Percentiles rank a stretch among this genome's conserved stretches.
phyloP scores from a whole-genome alignment of 2,888 invertebrate genomes.

The Papilio demoleus region DNA sequence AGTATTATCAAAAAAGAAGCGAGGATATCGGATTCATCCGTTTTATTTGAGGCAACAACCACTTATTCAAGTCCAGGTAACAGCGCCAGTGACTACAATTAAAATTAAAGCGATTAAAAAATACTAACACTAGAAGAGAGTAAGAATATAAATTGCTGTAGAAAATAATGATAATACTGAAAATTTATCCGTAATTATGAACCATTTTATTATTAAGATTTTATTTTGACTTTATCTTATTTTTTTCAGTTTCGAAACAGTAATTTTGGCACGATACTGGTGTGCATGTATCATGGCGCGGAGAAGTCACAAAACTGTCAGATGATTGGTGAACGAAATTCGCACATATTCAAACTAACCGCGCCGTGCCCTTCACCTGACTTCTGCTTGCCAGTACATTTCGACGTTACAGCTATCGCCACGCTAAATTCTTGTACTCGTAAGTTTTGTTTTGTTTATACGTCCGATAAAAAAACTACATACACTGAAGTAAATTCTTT shows the following conservation, averaged over 20 bases:
- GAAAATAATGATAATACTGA: too few relatives aligned
- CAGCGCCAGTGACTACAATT: slow-evolving; percentile 5
- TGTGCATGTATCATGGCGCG: slow-evolving; percentile 83
- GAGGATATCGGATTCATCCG: slow-evolving; percentile 80
- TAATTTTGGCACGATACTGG: slow-evolving; percentile 79
- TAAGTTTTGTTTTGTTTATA: too few relatives aligned
- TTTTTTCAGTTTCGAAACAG: slow-evolving; percentile 77
- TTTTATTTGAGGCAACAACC: slow-evolving; percentile 67
- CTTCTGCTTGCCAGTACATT: slow-evolving; percentile 80
- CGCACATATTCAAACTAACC: slow-evolving; percentile 76
- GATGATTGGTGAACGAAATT: slow-evolving; percentile 69
- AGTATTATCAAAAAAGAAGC: slow-evolving; percentile 78
- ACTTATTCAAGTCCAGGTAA: slow-evolving; percentile 65
- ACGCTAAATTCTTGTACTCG: slow-evolving; percentile 84
- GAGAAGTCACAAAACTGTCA: slow-evolving; percentile 77
- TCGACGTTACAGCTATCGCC: slow-evolving; percentile 76
- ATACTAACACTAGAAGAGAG: too few relatives aligned
- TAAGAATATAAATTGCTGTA: too few relatives aligned
- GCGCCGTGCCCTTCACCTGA: slow-evolving; percentile 74
- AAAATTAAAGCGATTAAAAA: too few relatives aligned
- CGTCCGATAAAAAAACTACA: too few relatives aligned
- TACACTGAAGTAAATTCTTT: too few relatives aligned
- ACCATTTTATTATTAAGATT: slow-evolving; percentile 23
- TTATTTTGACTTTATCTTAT: slow-evolving; percentile 6
- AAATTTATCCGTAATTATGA: too few relatives aligned